These are phyloP conservation scores for Trichomalopsis sarcophagae DNA, from an alignment of 1,140 invertebrate genomes.

Conservation along the genomic window DNA sequence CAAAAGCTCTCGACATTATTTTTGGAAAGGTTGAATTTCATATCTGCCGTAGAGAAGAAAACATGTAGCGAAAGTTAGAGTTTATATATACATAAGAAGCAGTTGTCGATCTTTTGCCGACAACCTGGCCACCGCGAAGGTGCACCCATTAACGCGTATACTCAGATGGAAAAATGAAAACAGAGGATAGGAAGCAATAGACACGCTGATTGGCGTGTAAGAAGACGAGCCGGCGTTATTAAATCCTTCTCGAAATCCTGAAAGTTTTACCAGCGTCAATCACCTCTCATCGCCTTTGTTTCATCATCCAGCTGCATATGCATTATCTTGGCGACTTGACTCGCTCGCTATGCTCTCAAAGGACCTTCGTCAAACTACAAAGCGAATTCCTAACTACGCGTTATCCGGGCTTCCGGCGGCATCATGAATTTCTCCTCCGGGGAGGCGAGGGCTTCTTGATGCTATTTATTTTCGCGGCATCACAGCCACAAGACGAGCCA, in stretches of 20 bases:
- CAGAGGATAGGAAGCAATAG: too few relatives aligned
- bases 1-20: neutral
- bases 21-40: neutral
- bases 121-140: too few relatives aligned
- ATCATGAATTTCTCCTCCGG: neutral
- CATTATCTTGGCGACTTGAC: neutral
- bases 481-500: neutral
- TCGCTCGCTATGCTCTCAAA: neutral
- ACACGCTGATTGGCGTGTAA: too few relatives aligned
- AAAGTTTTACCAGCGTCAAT: neutral
- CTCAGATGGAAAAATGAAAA: too few relatives aligned
- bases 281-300: neutral
- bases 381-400: conserved; percentile 13
- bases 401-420: neutral
- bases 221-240: too few relatives aligned
- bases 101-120: too few relatives aligned
- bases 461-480: neutral
- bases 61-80: neutral
- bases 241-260: neutral
- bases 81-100: neutral
- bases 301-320: neutral
- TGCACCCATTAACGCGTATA: too few relatives aligned
- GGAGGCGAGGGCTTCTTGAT: neutral
- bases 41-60: neutral
- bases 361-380: conserved; percentile 9